Base-by-base conservation (phyloP, 1,140 invertebrate genomes). In the Nasonia vitripennis region DNA sequence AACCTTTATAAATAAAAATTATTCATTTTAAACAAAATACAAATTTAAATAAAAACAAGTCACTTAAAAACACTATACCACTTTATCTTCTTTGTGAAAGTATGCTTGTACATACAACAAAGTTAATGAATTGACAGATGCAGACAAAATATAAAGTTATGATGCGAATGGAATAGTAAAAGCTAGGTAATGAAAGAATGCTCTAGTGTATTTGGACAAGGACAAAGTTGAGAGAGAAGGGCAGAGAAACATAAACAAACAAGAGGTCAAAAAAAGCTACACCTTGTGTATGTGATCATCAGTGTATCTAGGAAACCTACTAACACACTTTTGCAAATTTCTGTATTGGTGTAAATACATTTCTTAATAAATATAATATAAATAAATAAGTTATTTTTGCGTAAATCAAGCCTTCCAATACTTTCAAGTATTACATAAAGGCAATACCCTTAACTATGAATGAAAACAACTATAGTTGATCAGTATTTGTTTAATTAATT, bases 241-340 rank as follows among this genome's bases (percentile, higher is more conserved):
- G 12, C 73, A 75, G 37, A 37, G 37, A 45, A 75, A 41, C 20
- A 34, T 31, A 75, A 75, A 75, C 73, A 75, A 75, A 75, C 73
- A 41, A 45, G 20, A 75, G 73, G 73, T 75, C 73, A 75, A 34
- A 71, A 71, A 71, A 71, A 37, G 20, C 6, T 20, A 62, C 41
- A 45, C 41, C 41, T 45, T 9, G 10, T 45, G 41, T 11, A 45
- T 45, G 41, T 45, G 41, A 45, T 45, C 10, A 7, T 45, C 41
- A 45, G 41, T 11, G 41, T 10, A 45, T 45, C 41, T 45, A 45
- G 41, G 41, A 45, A 45, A 45, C 41, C 1, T 45, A 10, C 41
- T 9, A 45, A 45, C 41, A 45, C 41, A 45, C 41, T 45, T 10
- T 45, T 45, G 41, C 41, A 45, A 45, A 9, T 7, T 5, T 45